Conservation (phyloP, 2,888 invertebrate species). For the Periphyllus acericola region DNA sequence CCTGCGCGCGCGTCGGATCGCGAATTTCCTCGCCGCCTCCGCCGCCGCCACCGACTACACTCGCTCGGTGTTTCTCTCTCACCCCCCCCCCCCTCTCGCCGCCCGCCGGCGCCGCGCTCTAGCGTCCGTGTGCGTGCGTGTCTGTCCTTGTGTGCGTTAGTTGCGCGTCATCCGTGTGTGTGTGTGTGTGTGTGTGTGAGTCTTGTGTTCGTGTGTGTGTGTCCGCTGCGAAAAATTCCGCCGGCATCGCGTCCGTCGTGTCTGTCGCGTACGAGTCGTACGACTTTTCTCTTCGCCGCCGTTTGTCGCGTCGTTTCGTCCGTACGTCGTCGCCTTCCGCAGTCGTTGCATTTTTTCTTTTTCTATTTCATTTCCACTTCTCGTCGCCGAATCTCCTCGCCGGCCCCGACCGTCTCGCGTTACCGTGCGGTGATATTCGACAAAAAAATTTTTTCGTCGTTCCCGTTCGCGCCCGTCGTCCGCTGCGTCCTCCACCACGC, state of each 20-base stretch:
- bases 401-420: too few relatives aligned
- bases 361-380: background rate
- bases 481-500: background rate
- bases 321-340: background rate
- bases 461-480: background rate
- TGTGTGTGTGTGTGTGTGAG: background rate
- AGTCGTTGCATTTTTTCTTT: background rate
- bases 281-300: background rate
- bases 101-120: background rate
- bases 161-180: too few relatives aligned
- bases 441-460: too few relatives aligned
- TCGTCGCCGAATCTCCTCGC: background rate
- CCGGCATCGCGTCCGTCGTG: background rate
- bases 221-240: constrained; percentile 6
- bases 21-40: background rate
- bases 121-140: background rate
- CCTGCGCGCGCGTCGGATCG: background rate
- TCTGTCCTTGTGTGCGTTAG: background rate
- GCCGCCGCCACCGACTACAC: background rate
- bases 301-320: background rate
- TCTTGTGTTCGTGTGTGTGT: background rate
- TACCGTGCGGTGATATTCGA: too few relatives aligned
- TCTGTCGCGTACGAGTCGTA: background rate
- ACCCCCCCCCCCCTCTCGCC: background rate
- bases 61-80: background rate